A percentile compares a stretch with the other conserved stretches of the same genome.
Conservation (phyloP, 2,797 vertebrate species). For the Enoplosus armatus region DNA sequence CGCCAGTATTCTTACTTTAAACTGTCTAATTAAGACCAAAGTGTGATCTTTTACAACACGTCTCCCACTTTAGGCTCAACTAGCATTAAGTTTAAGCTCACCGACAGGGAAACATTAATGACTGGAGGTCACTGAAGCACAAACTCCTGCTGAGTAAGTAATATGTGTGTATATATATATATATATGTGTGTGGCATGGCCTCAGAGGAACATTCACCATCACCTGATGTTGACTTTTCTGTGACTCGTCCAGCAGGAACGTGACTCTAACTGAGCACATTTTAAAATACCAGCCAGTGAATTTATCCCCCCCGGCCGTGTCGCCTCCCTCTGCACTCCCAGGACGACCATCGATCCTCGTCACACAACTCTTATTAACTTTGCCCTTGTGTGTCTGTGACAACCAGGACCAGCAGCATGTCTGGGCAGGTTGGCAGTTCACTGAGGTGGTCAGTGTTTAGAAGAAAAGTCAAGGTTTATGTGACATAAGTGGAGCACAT, state of each 20-base stretch:
- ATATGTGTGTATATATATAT: neutral
- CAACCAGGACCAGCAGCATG: slow-evolving; percentile 45
- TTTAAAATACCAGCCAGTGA: slow-evolving; percentile 39
- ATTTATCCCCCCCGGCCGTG: neutral
- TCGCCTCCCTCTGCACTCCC: neutral
- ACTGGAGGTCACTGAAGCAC: neutral
- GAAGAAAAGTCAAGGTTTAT: neutral
- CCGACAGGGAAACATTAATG: neutral
- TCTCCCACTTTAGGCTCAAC: neutral
- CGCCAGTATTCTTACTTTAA: no score
- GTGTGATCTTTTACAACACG: neutral
- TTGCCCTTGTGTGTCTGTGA: slow-evolving; percentile 35
- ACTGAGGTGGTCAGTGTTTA: slow-evolving; percentile 23
- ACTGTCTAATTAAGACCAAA: neutral
- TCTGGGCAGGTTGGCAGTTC: slow-evolving; percentile 53
- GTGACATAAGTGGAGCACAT: neutral
- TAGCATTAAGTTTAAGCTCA: neutral
- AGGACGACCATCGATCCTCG: slow-evolving; percentile 19
- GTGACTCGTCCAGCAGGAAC: slow-evolving; percentile 50
- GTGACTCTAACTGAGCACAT: slow-evolving; percentile 39
- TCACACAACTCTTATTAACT: slow-evolving; percentile 16
- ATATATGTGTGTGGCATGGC: neutral
- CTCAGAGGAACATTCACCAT: slow-evolving; percentile 6
- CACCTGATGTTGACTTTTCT: slow-evolving; percentile 50
- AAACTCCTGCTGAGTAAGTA: neutral